These are phyloP conservation scores for Drosophila murphyi DNA, from an alignment of 1,140 invertebrate species.

Conservation along the genomic window DNA sequence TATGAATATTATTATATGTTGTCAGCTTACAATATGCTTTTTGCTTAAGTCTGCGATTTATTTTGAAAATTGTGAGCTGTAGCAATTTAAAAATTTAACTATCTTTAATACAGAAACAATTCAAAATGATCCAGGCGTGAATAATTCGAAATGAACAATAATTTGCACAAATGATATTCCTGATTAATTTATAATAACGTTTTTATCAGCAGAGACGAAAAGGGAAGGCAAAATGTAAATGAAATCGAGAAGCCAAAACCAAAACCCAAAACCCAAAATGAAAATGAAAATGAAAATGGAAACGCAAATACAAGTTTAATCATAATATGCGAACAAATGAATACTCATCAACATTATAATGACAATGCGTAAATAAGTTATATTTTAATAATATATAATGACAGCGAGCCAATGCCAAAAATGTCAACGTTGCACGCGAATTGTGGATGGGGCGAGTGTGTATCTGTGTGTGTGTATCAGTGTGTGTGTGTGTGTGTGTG, in stretches of 20 bases:
- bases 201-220: background rate
- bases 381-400: slow-evolving; percentile 25
- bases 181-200: slow-evolving; percentile 43
- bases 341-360: slow-evolving; percentile 42
- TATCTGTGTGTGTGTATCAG: no score
- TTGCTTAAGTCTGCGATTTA: no score
- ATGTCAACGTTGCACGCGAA: slow-evolving; percentile 6
- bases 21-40: no score
- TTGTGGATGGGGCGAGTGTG: background rate
- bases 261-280: background rate
- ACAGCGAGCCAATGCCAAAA: slow-evolving; percentile 25
- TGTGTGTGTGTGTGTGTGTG: no score
- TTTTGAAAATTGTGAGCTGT: no score
- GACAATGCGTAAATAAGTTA: slow-evolving; percentile 32
- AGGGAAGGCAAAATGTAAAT: background rate
- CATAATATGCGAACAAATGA: slow-evolving; percentile 24
- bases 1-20: no score
- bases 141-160: background rate
- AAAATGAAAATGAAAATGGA: slow-evolving; percentile 12
- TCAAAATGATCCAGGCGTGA: background rate
- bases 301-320: slow-evolving; percentile 41
- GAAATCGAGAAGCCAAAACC: background rate
- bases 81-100: no score
- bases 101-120: background rate
- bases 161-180: slow-evolving; percentile 13